A percentile compares a stretch with the other conserved stretches of the same genome.
phyloP scores from a whole-genome alignment of 2,113 vertebrate genomes.

The Boulengeromyrus knoepffleri region DNA sequence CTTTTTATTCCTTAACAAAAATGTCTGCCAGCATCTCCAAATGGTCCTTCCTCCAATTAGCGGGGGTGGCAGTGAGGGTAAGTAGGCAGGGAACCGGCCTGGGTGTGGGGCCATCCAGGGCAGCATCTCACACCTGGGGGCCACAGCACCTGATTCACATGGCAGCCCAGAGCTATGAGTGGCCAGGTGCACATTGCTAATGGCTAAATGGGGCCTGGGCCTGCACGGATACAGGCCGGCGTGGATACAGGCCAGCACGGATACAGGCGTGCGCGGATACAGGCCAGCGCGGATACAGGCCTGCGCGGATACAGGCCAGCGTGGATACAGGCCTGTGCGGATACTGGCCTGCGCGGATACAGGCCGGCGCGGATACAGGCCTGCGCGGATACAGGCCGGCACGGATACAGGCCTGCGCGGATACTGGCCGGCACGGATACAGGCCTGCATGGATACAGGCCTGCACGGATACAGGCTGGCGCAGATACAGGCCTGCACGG shows the following conservation, averaged over 20 bases:
- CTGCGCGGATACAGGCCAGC: background rate
- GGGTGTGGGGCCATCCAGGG: background rate
- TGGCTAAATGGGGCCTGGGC: background rate
- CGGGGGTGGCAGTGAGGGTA: background rate
- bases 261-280: background rate
- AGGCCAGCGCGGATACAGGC: background rate
- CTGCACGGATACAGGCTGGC: no score
- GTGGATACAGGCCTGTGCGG: no score
- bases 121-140: background rate
- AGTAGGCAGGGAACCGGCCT: background rate
- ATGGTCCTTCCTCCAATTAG: background rate
- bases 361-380: background rate
- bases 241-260: fast-evolving
- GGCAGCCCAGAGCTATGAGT: background rate
- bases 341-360: no score
- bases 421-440: background rate
- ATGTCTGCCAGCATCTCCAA: background rate
- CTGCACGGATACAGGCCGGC: background rate
- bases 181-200: background rate
- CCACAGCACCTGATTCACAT: background rate
- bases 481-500: background rate
- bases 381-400: background rate
- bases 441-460: background rate
- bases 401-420: fast-evolving
- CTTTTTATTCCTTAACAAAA: background rate